Conservation (phyloP, 2,797 vertebrate species). For the Helostoma temminkii region DNA sequence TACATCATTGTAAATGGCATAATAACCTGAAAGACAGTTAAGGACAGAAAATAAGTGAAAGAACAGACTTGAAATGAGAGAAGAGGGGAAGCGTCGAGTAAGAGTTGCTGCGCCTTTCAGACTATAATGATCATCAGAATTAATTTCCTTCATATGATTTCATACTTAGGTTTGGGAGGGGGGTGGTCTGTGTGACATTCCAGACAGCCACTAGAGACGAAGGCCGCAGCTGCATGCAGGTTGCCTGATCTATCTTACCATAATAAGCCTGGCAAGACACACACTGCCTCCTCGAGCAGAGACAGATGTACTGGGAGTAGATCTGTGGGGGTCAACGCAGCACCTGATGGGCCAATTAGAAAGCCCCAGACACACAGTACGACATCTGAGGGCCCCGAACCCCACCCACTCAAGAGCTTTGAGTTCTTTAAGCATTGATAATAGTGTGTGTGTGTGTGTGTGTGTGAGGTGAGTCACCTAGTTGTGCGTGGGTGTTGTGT, state of each 20-base stretch:
- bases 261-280: conserved; percentile 62
- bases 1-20: no score
- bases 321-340: conserved; percentile 52
- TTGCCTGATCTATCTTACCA: conserved; percentile 58
- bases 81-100: not conserved
- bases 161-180: conserved; percentile 40
- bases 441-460: not conserved
- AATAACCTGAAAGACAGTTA: no score
- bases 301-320: conserved; percentile 52
- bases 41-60: conserved; percentile 16
- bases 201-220: conserved; percentile 66
- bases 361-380: conserved; percentile 48
- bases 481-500: conserved; percentile 74
- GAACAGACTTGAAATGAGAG: conserved; percentile 11
- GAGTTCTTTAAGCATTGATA: not conserved
- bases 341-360: conserved; percentile 75
- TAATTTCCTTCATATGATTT: conserved; percentile 57
- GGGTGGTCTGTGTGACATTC: conserved; percentile 55
- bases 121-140: conserved; percentile 20
- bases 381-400: conserved; percentile 53
- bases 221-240: conserved; percentile 75
- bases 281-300: conserved; percentile 48
- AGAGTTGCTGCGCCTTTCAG: conserved; percentile 28
- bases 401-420: conserved; percentile 36
- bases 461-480: conserved; percentile 68